Base-by-base conservation (phyloP, 2,888 invertebrate genomes). In the Odontocerum albicorne region DNA sequence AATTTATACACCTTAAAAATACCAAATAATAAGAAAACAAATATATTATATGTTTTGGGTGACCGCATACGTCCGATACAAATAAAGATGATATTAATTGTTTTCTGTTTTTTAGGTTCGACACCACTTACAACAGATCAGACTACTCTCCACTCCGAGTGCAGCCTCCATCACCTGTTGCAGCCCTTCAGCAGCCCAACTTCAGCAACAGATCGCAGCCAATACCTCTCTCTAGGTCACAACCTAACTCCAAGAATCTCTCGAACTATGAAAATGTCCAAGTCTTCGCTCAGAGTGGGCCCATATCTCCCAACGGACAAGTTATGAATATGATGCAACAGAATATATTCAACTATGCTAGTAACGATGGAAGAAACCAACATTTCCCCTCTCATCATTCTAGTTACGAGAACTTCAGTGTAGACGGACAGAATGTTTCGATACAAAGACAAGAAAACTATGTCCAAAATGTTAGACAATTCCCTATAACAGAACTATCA, bases 221-320 rank as follows among this genome's bases (percentile, higher is more conserved):
- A 12, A n/a, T 12, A 10, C 8, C 6, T 8, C 15, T 12, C 16
- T 16, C 16, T 22, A 3, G 31, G 15, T 12, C 20, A n/a, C 42
- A 42, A 3, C 73, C 1, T 62, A 50, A 56, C 22, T 21, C 50
- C 59, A 69, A 43, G 72, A 73, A 65, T 63, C 65, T 74, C 8
- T 76, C 77, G 0, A 73, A 77, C 60, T 82, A 83, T 65, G 82
- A 83, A 64, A 83, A 83, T 67, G 80, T 79, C 12, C 74, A 79
- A 13, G 61, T 72, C 2, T 60, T 67, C 13, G 66, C 65, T 0
- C 68, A 71, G 44, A 68, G 73, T 55, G 64, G 64, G 36, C 61
- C 62, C 3, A 62, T 66, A 1, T 53, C 61, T n/a, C 64, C 64
- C 39, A 59, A 67, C 72, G 67, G 62, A 68, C 64, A 53, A 77